phyloP scores from a whole-genome alignment of 2,888 invertebrate species.

The Epirrhoe tristata region DNA sequence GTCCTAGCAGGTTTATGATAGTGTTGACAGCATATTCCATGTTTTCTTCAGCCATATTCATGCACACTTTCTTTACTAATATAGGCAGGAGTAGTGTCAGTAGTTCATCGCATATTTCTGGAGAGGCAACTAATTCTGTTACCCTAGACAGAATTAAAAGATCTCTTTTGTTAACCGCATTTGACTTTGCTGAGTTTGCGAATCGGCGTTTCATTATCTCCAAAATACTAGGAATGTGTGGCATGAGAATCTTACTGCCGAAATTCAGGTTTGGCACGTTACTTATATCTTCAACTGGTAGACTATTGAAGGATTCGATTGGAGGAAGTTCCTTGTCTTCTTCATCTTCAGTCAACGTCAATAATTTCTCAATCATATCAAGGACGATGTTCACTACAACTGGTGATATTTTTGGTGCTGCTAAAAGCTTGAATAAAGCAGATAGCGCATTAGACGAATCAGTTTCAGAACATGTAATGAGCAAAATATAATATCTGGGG shows the following conservation, averaged over 20 bases:
- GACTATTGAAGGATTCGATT: slow-evolving; percentile 69
- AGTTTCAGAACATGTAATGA: slow-evolving; percentile 85
- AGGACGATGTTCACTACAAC: slow-evolving; percentile 89
- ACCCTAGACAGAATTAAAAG: slow-evolving; percentile 90
- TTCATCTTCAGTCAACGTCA: slow-evolving; percentile 87
- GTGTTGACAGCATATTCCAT: slow-evolving; percentile 90
- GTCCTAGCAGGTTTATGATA: slow-evolving; percentile 90
- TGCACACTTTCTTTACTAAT: slow-evolving; percentile 87
- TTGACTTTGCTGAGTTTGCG: slow-evolving; percentile 83
- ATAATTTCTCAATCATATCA: slow-evolving; percentile 90
- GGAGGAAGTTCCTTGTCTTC: slow-evolving; percentile 72
- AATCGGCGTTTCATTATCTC: slow-evolving; percentile 88
- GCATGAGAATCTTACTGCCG: slow-evolving; percentile 90
- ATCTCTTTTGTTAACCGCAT: slow-evolving; percentile 88
- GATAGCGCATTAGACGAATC: slow-evolving; percentile 86
- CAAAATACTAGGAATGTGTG: slow-evolving; percentile 90
- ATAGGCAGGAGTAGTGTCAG: slow-evolving; percentile 90
- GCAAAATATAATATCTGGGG: slow-evolving; percentile 90
- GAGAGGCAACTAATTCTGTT: slow-evolving; percentile 89
- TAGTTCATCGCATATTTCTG: slow-evolving; percentile 88
- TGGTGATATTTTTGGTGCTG: slow-evolving; percentile 87
- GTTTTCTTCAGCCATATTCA: slow-evolving; percentile 88
- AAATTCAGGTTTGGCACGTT: slow-evolving; percentile 83
- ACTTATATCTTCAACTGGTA: slow-evolving; percentile 55
- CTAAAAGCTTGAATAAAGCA: slow-evolving; percentile 89